These are phyloP conservation scores for Trichomycterus rosablanca DNA, from an alignment of 2,113 vertebrate species.

Conservation along the genomic window DNA sequence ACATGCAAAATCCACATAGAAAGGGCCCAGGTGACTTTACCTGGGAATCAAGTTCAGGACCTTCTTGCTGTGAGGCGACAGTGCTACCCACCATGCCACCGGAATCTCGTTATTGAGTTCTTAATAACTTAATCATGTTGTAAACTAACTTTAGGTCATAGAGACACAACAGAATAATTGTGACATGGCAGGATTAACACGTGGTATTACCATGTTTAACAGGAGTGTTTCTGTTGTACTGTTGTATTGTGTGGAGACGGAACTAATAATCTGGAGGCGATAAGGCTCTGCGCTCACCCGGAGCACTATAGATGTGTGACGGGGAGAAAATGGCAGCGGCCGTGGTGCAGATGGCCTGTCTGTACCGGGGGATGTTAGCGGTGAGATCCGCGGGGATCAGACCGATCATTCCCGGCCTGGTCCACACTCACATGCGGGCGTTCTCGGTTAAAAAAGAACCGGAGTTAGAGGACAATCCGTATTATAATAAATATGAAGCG, in stretches of 20 bases:
- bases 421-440: conserved; percentile 65
- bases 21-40: no score
- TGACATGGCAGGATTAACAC: no score
- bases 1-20: no score
- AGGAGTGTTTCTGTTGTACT: neutral
- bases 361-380: conserved; percentile 74
- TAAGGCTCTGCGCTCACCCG: conserved; percentile 28
- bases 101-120: no score
- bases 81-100: no score
- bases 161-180: no score
- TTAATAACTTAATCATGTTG: no score
- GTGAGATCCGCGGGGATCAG: conserved; percentile 68
- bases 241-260: neutral
- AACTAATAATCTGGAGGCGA: no score
- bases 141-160: no score
- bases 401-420: conserved; percentile 73
- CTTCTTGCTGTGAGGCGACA: no score
- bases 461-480: conserved; percentile 80
- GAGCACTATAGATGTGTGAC: conserved; percentile 60
- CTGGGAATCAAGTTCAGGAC: no score
- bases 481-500: conserved; percentile 79
- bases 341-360: conserved; percentile 71
- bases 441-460: conserved; percentile 70
- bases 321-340: conserved; percentile 68
- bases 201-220: no score